Conservation (phyloP, 2,888 invertebrate genomes). For the Plagodis dolabraria region DNA sequence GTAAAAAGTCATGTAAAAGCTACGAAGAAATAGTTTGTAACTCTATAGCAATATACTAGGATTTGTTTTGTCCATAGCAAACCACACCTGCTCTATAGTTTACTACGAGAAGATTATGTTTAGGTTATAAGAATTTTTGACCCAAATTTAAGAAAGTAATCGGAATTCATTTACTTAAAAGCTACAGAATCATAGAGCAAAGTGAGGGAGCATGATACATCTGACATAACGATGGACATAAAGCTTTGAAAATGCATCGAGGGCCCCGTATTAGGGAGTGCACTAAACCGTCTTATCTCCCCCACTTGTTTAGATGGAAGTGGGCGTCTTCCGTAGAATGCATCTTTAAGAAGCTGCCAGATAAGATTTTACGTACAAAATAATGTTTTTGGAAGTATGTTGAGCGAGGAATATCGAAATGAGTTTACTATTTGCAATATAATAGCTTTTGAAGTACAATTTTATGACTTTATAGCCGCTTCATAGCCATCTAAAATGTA, state of each 20-base stretch:
- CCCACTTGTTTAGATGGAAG: slow-evolving; percentile 70
- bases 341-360: slow-evolving; percentile 66
- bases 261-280: slow-evolving; percentile 59
- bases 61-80: too few species aligned
- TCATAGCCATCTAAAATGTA: slow-evolving; percentile 13
- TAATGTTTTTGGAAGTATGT: slow-evolving; percentile 55
- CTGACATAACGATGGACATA: slow-evolving; percentile 59
- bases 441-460: slow-evolving; percentile 33
- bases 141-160: slow-evolving; percentile 2
- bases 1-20: slow-evolving; percentile 1
- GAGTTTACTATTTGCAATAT: slow-evolving; percentile 33
- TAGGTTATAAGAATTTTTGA: too few species aligned
- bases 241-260: slow-evolving; percentile 59
- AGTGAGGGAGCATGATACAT: slow-evolving; percentile 43
- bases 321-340: slow-evolving; percentile 68
- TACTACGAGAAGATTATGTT: too few species aligned
- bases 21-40: too few species aligned
- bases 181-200: slow-evolving; percentile 35
- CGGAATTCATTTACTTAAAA: slow-evolving; percentile 26
- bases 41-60: too few species aligned
- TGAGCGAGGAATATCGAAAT: slow-evolving; percentile 31
- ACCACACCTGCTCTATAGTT: too few species aligned
- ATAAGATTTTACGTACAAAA: slow-evolving; percentile 72
- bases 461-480: slow-evolving; percentile 34
- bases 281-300: slow-evolving; percentile 74